Percentiles rank a stretch among this genome's conserved stretches.
These are phyloP conservation scores for Copsychus sechellarum DNA, from an alignment of 2,113 vertebrate species.

Conservation along the genomic window DNA sequence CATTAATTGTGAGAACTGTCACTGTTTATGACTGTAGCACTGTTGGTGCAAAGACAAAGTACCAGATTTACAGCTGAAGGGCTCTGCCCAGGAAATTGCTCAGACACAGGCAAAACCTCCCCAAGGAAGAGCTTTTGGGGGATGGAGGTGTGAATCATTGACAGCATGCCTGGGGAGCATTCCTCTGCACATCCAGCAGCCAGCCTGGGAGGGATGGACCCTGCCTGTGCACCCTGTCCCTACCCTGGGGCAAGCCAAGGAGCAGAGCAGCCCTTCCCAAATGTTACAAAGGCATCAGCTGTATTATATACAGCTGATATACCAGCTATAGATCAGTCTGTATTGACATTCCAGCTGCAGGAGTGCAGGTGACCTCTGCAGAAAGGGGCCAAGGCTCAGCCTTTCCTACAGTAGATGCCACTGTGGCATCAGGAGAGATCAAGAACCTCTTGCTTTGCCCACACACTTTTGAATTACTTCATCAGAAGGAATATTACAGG, in stretches of 20 bases:
- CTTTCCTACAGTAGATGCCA: neutral
- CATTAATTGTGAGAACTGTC: slow-evolving; percentile 3
- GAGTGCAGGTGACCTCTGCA: neutral
- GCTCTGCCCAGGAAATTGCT: neutral
- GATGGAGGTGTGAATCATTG: neutral
- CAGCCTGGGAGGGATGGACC: neutral
- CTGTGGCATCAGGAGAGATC: neutral
- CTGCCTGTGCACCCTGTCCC: neutral
- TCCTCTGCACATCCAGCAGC: neutral
- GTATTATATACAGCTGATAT: no score
- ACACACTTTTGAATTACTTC: neutral
- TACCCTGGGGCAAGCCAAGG: neutral
- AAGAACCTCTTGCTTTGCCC: neutral
- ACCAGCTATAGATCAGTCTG: neutral
- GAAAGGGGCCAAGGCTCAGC: neutral
- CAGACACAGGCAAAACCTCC: neutral
- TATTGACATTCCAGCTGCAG: neutral
- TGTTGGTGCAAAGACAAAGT: neutral
- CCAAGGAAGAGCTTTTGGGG: neutral
- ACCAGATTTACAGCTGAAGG: neutral
- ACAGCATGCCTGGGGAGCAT: neutral
- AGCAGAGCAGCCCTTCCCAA: neutral
- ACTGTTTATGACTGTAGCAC: neutral
- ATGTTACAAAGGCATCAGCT: neutral
- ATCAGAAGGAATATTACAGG: neutral